Conservation (phyloP, 2,797 vertebrate genomes). For the Coregonus ussuriensis region DNA sequence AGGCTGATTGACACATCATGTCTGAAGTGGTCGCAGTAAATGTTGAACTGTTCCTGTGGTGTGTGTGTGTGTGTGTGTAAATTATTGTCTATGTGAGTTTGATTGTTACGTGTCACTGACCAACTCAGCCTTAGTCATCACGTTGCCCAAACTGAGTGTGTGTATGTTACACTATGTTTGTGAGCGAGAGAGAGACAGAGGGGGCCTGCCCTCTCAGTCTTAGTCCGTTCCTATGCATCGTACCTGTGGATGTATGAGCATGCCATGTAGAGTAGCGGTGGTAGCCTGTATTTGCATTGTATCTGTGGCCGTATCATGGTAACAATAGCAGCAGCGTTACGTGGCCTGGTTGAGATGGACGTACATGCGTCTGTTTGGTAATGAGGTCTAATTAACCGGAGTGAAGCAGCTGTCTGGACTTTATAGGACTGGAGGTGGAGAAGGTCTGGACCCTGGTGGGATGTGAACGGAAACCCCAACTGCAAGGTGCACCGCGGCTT, state of each 20-base stretch:
- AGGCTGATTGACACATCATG: conserved; percentile 34
- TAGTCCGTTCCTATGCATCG: too few species aligned
- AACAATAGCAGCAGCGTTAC: background rate
- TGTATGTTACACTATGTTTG: too few species aligned
- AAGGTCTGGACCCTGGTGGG: conserved; percentile 43
- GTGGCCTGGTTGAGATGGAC: background rate
- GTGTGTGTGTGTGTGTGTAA: conserved; percentile 8
- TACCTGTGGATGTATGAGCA: conserved; percentile 4
- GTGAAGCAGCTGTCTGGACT: conserved; percentile 61
- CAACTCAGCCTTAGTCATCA: conserved; percentile 37
- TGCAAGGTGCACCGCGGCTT: conserved; percentile 63
- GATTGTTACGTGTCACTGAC: conserved; percentile 31
- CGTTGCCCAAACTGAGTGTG: too few species aligned
- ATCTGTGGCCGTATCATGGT: background rate
- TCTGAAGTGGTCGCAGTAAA: conserved; percentile 51
- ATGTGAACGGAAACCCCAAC: conserved; percentile 60
- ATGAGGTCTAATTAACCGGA: conserved; percentile 58
- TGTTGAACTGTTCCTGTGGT: conserved; percentile 5
- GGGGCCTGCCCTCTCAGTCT: too few species aligned
- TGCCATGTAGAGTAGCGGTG: background rate
- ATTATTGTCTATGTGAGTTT: conserved; percentile 14
- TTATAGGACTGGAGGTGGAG: conserved; percentile 65
- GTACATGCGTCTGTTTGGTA: conserved; percentile 34
- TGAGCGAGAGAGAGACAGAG: too few species aligned
- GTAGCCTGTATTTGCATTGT: background rate